Evolutionary conservation across 2,797 vertebrate genomes (phyloP), one percentile per base, ranked within the genome.

Genomic region (Hoplostethus atlanticus): DNA sequence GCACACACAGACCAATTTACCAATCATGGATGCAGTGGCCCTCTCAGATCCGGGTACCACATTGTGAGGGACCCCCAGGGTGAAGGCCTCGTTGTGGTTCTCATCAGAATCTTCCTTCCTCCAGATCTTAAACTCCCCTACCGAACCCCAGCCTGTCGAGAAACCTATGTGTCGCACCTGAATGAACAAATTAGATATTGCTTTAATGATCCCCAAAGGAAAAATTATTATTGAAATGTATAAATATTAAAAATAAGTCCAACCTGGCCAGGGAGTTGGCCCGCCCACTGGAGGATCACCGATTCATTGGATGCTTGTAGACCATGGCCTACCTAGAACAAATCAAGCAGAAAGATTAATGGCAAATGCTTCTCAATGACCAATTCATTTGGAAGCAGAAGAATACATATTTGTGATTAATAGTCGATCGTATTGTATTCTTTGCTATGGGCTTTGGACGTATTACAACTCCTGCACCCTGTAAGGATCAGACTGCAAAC

Each of bases 21-120:
- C 97, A 73, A 98, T 97, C 93, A 98, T 96, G 69, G 95, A 97
- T 44, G 96, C 97, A 0, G 94, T 95, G 68, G 97, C 97, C 86
- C 92, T 94, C 90, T 97, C 97, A 5, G 97, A 98, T 77, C 97
- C 96, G 11, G 96, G 96, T 65, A 98, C 96, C 88, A 97, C 94
- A 48, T 97, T 97, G 80, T 96, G 96, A 0, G 97, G 97, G 71
- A 98, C 94, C 54, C 96, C 97, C 84, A 98, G 91, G 55, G 97
- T 98, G 89, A 99, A 99, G 36, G 97, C 97, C 89, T 99, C 97
- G 48, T 97, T 98, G 93, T 97, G 96, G 93, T 98, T 98, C 90
- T 97, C 97, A 17, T 97, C 97, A 11, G 93, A 94, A 78, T 97
- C 96, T 89, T 97, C 95, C 88, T 98, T 99, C 87, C 94, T 96